Percentiles rank a stretch among this genome's conserved stretches.
Conservation (phyloP, 2,113 vertebrate species). For the Phalacrocorax carbo region DNA sequence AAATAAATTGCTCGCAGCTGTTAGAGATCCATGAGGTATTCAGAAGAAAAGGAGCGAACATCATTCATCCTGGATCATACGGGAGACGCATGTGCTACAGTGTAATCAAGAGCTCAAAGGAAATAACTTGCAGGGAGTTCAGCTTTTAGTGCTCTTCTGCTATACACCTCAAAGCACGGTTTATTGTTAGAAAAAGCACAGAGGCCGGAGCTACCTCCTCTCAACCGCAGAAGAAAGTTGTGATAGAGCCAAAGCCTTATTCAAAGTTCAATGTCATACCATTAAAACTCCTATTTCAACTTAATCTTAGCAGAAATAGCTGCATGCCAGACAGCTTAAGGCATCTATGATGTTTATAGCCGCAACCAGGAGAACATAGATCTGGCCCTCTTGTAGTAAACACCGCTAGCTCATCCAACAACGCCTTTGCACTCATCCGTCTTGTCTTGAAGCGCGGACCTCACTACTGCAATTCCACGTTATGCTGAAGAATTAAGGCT, state of each 20-base stretch:
- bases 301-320: background rate
- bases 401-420: background rate
- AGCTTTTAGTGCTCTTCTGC: background rate
- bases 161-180: background rate
- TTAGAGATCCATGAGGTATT: background rate
- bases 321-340: background rate
- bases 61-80: background rate
- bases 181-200: background rate
- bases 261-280: background rate
- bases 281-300: background rate
- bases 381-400: background rate
- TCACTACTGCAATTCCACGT: background rate
- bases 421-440: background rate
- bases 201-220: background rate
- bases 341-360: background rate
- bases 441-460: background rate
- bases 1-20: constrained; percentile 40
- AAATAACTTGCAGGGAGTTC: background rate
- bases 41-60: background rate
- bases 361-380: background rate
- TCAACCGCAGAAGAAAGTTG: background rate
- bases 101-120: constrained; percentile 7
- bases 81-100: background rate
- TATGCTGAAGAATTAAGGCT: background rate
- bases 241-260: background rate